A percentile compares a stretch with the other conserved stretches of the same genome.
These are phyloP conservation scores for Botia kubotai DNA, from an alignment of 2,797 vertebrate species.

Conservation along the genomic window DNA sequence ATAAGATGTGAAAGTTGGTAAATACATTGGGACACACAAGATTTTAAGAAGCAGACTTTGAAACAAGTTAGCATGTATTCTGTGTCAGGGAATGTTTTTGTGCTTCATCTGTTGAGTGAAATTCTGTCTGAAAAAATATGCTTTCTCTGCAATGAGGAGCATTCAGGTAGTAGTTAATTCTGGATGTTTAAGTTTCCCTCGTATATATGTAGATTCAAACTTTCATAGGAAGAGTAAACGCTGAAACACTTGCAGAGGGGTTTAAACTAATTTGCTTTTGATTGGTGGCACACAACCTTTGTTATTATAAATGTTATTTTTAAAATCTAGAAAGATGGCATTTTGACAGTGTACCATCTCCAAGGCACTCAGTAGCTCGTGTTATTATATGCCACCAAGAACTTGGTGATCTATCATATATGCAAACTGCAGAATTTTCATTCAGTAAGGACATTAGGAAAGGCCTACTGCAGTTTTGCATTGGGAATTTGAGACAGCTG, in stretches of 20 bases:
- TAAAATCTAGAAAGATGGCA: constrained; percentile 57
- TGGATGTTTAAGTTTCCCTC: neutral
- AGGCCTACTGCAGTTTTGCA: constrained; percentile 8
- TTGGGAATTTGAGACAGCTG: constrained; percentile 14
- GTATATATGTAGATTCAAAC: constrained; percentile 28
- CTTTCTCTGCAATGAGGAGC: neutral
- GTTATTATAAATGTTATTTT: constrained; percentile 43
- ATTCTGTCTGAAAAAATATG: constrained; percentile 8
- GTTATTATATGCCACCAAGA: constrained; percentile 47
- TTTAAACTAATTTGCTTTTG: constrained; percentile 25
- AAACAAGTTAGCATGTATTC: neutral
- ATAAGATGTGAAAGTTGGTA: constrained; percentile 24
- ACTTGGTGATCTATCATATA: constrained; percentile 49
- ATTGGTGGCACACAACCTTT: constrained; percentile 50
- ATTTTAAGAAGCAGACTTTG: constrained; percentile 2
- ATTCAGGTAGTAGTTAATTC: constrained; percentile 28
- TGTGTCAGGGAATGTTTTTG: constrained; percentile 35
- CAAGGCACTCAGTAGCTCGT: constrained; percentile 66
- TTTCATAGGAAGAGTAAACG: constrained; percentile 11
- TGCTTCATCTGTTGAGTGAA: constrained; percentile 23
- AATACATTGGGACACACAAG: neutral
- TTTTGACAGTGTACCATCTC: constrained; percentile 52
- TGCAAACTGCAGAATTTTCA: neutral
- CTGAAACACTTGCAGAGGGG: constrained; percentile 41
- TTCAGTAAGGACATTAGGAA: neutral